A percentile compares a stretch with the other conserved stretches of the same genome.
phyloP scores from a whole-genome alignment of 2,113 vertebrate species.

The Myotis lucifugus region DNA sequence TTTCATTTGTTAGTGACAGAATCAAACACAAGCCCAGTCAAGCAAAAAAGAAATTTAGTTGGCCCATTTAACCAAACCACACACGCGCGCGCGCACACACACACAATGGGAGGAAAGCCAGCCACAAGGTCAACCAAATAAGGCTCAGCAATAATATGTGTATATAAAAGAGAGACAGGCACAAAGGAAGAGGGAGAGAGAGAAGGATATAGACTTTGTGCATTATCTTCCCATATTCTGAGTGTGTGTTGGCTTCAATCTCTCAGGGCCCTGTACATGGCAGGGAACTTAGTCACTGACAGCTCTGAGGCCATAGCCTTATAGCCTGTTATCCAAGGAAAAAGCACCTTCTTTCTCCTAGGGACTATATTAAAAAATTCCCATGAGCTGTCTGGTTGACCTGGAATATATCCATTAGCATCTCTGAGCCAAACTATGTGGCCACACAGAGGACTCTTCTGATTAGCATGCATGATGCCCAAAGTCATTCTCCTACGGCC shows the following conservation, averaged over 20 bases:
- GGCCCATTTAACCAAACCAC: background rate
- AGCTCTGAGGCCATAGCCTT: background rate
- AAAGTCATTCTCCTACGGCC: background rate
- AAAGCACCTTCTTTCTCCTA: background rate
- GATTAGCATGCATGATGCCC: background rate
- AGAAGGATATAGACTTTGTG: background rate
- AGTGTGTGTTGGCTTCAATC: background rate
- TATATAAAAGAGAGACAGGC: rapidly evolving
- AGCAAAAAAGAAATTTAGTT: background rate
- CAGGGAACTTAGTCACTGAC: background rate
- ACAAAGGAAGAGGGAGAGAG: rapidly evolving
- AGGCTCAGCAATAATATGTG: background rate
- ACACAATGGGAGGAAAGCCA: background rate
- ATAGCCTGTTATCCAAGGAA: background rate
- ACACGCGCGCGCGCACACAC: background rate
- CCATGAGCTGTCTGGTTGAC: background rate
- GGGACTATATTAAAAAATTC: background rate
- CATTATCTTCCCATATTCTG: background rate
- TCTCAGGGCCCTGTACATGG: background rate
- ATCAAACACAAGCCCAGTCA: background rate
- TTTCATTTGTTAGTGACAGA: background rate
- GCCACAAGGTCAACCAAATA: background rate
- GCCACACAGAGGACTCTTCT: background rate
- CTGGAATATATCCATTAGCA: background rate
- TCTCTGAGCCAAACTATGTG: background rate